Conservation (phyloP, 1,140 invertebrate genomes). For the Drosophila pandora region DNA sequence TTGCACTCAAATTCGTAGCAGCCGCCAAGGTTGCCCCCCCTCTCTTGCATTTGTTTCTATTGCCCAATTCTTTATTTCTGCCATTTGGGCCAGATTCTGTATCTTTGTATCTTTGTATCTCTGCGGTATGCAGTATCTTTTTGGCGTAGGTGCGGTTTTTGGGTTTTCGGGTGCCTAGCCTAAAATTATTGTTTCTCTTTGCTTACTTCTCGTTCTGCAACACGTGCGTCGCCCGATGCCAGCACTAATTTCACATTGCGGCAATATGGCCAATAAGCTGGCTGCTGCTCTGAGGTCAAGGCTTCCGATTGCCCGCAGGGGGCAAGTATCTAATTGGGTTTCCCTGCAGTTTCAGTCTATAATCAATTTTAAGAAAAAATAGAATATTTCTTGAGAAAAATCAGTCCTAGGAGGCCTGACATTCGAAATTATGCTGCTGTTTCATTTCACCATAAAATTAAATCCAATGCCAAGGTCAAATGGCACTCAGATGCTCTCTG, state of each 20-base stretch:
- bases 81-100: background rate
- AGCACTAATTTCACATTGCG: conserved; percentile 17
- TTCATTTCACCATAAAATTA: conserved; percentile 73
- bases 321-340: conserved; percentile 19
- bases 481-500: conserved; percentile 54
- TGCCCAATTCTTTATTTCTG: conserved; percentile 2
- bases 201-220: conserved; percentile 27
- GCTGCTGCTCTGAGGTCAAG: conserved; percentile 36
- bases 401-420: conserved; percentile 3
- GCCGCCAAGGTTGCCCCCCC: conserved; percentile 60
- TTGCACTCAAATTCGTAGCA: conserved; percentile 26
- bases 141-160: conserved; percentile 46
- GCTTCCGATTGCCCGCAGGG: conserved; percentile 17
- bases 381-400: no score
- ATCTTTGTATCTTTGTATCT: conserved; percentile 20
- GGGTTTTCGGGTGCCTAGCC: background rate
- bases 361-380: background rate
- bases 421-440: conserved; percentile 63
- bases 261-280: conserved; percentile 38
- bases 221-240: conserved; percentile 34
- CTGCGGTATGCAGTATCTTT: conserved; percentile 27
- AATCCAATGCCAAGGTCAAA: conserved; percentile 78
- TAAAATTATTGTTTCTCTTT: background rate
- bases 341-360: background rate
- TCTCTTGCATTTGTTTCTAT: conserved; percentile 50